Evolutionary conservation across 2,113 vertebrate species (phyloP), one percentile per base, ranked within the genome.

Genomic region (Myotis davidii): DNA sequence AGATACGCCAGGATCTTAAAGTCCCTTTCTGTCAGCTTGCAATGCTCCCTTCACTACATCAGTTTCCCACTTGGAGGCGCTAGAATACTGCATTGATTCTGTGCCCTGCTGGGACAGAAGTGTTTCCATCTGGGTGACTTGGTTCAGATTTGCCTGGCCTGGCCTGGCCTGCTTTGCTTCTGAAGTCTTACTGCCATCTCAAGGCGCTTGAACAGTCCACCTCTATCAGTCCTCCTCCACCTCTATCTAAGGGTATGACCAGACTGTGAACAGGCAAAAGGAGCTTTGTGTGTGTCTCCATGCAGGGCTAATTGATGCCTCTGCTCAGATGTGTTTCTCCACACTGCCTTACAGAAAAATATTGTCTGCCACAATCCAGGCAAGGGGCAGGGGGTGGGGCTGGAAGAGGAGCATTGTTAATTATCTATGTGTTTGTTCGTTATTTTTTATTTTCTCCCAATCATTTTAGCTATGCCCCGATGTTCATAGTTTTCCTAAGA

Each of bases 31-130:
- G 85, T 90, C 9, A 1, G n/a, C 82, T 67, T 32, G 59, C 18
- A 85, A 32, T 61, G 5, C 3, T 59, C 91, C 86, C 23, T 81
- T 90, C 13, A 72, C 14, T 96, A 34, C 23, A 11, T 20, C 13
- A 72, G 25, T 91, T 78, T 83, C 39, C 86, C 94, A 87, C 69
- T 59, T 72, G 89, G 78, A 96, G 92, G 89, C 70, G 52, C 89
- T 91, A 76, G 42, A 91, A 90, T 72, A 61, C 64, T 77, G 2
- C 5, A 12, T 10, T 90, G 79, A 48, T 77, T 59, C 37, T 48
- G 4, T 37, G 45, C 8, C 69, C 29, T 65, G 0, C 9, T 83
- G 34, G 50, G 34, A 73, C 29, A 45, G 1, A 16, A 32, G 27
- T 20, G 25, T 88, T 94, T 88, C 21, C 27, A 59, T n/a, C 21